Conservation (phyloP, 2,797 vertebrate species). For the Cuniculus paca region DNA sequence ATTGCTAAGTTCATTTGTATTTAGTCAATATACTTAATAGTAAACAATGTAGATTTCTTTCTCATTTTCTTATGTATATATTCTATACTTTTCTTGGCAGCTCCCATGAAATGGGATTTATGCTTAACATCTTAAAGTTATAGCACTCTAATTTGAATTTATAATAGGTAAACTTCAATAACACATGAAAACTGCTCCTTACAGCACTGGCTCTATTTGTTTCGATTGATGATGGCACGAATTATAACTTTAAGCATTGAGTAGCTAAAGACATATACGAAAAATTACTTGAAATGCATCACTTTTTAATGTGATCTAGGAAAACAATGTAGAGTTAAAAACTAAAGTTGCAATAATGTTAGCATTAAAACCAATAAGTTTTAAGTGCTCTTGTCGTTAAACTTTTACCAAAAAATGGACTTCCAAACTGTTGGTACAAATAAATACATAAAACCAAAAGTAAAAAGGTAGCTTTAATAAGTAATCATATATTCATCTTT, state of each 20-base stretch:
- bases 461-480: neutral
- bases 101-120: neutral
- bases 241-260: neutral
- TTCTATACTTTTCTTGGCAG: neutral
- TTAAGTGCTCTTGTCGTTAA: neutral
- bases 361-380: neutral
- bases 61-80: neutral
- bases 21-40: neutral
- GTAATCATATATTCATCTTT: neutral
- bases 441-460: too few relatives aligned
- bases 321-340: neutral
- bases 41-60: neutral
- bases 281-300: neutral
- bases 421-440: neutral
- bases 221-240: neutral
- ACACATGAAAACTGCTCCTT: neutral
- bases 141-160: neutral
- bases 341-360: neutral
- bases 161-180: neutral
- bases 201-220: neutral
- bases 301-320: neutral
- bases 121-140: neutral
- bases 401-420: neutral
- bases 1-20: neutral
- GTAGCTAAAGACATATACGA: neutral